phyloP scores from a whole-genome alignment of 2,113 vertebrate genomes.

The Laticauda colubrina region DNA sequence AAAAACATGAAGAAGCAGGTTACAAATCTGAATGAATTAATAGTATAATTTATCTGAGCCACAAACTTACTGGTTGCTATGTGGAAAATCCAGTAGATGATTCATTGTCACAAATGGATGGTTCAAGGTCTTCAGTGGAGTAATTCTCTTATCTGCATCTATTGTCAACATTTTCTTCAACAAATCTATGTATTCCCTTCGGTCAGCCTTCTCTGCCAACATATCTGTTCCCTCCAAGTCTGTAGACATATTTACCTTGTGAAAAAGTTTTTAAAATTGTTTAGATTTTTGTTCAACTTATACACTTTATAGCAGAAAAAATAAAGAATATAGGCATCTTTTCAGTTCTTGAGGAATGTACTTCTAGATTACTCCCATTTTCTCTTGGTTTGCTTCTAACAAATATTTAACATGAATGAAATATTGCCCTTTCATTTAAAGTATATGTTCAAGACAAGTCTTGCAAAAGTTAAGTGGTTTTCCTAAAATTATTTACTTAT shows the following conservation, averaged over 20 bases:
- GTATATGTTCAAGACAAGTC: neutral
- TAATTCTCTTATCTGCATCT: conserved; percentile 95
- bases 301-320: neutral
- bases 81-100: conserved; percentile 95
- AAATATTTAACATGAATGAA: neutral
- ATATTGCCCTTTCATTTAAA: neutral
- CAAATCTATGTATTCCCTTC: conserved; percentile 96
- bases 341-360: neutral
- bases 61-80: conserved; percentile 91
- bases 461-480: neutral
- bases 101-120: conserved; percentile 96
- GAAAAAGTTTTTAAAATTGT: conserved; percentile 24
- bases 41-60: neutral
- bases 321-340: neutral
- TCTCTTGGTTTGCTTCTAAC: neutral
- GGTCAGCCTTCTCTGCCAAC: conserved; percentile 96
- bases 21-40: neutral
- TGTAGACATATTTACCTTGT: conserved; percentile 96
- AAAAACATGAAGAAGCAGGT: neutral
- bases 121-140: conserved; percentile 94
- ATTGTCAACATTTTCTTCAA: conserved; percentile 99
- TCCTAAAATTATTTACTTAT: neutral
- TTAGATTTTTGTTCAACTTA: neutral
- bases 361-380: neutral
- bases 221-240: conserved; percentile 95